phyloP scores from a whole-genome alignment of 2,888 invertebrate species.

The Luperina nickerlii region DNA sequence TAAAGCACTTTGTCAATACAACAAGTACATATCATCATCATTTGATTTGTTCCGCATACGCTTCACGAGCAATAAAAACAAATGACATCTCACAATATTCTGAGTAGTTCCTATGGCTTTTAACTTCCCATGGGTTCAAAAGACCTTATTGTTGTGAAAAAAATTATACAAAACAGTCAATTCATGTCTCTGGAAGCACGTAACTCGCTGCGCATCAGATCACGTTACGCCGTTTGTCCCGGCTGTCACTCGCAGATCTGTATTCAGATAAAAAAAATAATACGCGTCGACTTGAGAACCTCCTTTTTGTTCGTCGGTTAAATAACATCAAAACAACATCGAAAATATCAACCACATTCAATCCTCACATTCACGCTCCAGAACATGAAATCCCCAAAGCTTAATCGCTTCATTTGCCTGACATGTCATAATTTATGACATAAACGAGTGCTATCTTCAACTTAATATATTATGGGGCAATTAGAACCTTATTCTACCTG shows the following conservation, averaged over 20 bases:
- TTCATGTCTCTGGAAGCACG: no score
- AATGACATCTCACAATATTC: background rate
- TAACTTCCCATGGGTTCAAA: background rate
- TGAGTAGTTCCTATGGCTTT: background rate
- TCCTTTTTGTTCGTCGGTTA: background rate
- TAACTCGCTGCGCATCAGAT: no score
- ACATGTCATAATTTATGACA: conserved; percentile 83
- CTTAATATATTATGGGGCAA: conserved; percentile 61
- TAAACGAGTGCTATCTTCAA: conserved; percentile 74
- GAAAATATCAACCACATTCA: conserved; percentile 73
- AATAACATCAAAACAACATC: background rate
- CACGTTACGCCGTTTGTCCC: no score
- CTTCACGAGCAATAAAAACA: background rate
- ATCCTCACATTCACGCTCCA: conserved; percentile 57
- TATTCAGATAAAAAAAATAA: background rate
- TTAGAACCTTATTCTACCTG: conserved; percentile 38
- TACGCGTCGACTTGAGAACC: background rate
- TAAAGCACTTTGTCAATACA: background rate
- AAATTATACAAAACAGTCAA: no score
- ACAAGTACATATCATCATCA: background rate
- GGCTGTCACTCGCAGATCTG: no score
- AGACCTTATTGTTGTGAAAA: no score
- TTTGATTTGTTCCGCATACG: background rate
- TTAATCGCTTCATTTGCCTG: conserved; percentile 86
- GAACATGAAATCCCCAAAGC: conserved; percentile 78